phyloP scores from a whole-genome alignment of 2,888 invertebrate genomes.

The Apamea crenata region DNA sequence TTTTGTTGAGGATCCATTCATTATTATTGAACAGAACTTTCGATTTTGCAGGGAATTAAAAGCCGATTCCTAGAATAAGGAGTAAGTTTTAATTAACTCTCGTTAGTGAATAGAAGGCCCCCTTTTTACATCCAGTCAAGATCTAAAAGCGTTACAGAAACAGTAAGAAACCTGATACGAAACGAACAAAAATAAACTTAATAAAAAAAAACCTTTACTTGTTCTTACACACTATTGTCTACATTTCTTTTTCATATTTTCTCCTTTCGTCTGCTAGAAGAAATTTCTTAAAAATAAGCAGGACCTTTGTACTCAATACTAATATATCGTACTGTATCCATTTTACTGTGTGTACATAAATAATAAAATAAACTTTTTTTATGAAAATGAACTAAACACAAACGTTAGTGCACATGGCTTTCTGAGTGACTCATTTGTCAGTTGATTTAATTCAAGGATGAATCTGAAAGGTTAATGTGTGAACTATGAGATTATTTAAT shows the following conservation, averaged over 20 bases:
- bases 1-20: conserved; percentile 47
- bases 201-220: neutral
- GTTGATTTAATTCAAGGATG: conserved; percentile 36
- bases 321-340: neutral
- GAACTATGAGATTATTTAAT: conserved; percentile 27
- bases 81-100: neutral
- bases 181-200: neutral
- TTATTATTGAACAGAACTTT: conserved; percentile 34
- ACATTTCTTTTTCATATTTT: too few relatives aligned
- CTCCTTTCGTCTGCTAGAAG: neutral
- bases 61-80: neutral
- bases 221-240: too few relatives aligned
- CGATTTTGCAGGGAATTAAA: conserved; percentile 9
- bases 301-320: neutral
- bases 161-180: neutral
- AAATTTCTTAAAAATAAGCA: neutral
- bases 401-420: neutral
- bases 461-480: conserved; percentile 32
- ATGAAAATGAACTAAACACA: neutral
- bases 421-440: conserved; percentile 31
- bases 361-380: neutral
- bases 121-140: neutral
- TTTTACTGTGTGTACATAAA: neutral
- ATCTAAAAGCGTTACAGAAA: neutral
- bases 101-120: neutral